These are phyloP conservation scores for Corythaixoides concolor DNA, from an alignment of 2,113 vertebrate species.

Conservation along the genomic window DNA sequence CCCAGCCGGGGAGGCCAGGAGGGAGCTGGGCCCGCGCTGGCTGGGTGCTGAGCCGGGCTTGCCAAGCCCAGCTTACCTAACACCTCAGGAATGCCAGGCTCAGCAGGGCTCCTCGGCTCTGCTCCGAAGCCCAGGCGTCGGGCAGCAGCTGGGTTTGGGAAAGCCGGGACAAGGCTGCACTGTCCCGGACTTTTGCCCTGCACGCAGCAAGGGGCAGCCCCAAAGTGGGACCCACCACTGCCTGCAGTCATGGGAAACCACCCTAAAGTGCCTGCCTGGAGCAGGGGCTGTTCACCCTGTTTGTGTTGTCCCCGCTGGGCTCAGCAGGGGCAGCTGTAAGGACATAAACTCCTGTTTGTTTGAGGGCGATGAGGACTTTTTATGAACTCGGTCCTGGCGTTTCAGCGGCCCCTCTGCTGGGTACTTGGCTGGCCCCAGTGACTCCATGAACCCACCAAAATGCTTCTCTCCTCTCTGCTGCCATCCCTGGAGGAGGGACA, in stretches of 20 bases:
- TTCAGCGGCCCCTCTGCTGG: rapidly evolving
- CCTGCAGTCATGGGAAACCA: not conserved
- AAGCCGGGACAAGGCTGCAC: not conserved
- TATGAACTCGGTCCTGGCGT: not conserved
- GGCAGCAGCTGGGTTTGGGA: not conserved
- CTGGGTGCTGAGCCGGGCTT: not conserved
- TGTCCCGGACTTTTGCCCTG: not conserved
- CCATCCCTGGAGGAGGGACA: not conserved
- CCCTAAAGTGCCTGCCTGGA: not conserved
- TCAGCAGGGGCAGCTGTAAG: not conserved
- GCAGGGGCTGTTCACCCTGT: rapidly evolving
- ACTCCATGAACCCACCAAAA: not conserved
- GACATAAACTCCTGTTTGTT: not conserved
- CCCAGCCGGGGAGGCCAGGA: not conserved
- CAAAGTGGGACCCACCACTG: not conserved
- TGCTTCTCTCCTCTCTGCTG: not conserved
- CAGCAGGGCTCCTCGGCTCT: not conserved
- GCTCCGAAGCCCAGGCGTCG: not conserved
- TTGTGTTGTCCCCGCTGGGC: rapidly evolving
- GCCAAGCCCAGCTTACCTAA: constrained; percentile 19
- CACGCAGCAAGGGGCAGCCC: not conserved
- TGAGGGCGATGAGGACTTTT: not conserved
- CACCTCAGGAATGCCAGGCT: not conserved
- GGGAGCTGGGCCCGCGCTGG: not conserved
- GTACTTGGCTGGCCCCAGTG: not conserved